Evolutionary conservation across 2,113 vertebrate genomes (phyloP), one percentile per base, ranked within the genome.

Genomic region (Coreoperca whiteheadi): DNA sequence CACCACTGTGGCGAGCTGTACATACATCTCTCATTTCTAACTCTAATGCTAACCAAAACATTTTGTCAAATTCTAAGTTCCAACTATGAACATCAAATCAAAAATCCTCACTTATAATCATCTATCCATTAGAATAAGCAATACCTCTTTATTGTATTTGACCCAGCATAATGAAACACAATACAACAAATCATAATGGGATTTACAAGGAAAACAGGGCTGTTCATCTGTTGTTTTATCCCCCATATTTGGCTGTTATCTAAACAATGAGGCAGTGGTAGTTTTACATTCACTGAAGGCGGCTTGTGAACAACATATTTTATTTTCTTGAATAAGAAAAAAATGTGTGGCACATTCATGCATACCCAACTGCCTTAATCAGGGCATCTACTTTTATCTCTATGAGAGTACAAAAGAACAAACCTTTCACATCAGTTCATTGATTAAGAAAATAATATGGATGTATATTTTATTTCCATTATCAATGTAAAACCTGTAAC

Each of bases 1-100:
- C 3, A 4, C n/a, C 61, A 72, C 20, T 54, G 63, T 68, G 41
- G 32, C 25, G 51, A 89, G 56, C 74, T 79, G 67, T 43, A 28
- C 18, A 59, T 43, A 70, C 53, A 56, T 54, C 25, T 67, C 48
- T 79, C n/a, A 30, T 74, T 61, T 71, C 15, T 57, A 18, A 30
- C 54, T 57, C 66, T 46, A 61, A 64, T 18, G 43, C 73, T 23
- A 23, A 48, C 23, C 28, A 54, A 75, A 43, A 61, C 23, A 65
- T 34, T 32, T 59, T 20, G 53, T 50, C 11, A 32, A 70, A 71
- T 14, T 39, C 4, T 18, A 51, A 56, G 20, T 23, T 71, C 70
- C 25, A 28, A 18, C 41, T 64, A 15, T 57, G 59, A 34, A 16
- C 43, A 68, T 43, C n/a, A 30, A 74, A 54, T 68, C 73, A 71